Evolutionary conservation across 64 coral and sea anemone genomes (phyloP).

Genomic region (Hydrozoanthus tunicans): DNA sequence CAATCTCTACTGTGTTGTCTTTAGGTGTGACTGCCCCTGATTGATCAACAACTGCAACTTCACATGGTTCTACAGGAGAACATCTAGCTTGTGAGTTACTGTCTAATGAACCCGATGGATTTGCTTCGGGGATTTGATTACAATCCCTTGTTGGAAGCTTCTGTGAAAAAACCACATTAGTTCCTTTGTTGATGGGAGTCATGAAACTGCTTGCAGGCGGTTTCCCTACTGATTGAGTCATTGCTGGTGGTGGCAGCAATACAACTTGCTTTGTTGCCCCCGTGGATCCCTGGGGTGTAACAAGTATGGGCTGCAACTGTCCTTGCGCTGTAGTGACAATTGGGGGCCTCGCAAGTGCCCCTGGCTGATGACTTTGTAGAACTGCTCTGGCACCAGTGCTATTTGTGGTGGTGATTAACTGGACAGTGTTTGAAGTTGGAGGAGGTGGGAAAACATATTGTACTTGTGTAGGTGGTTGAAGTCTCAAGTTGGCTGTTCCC

Average conservation of each 20-base stretch:
- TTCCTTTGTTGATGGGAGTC: background rate
- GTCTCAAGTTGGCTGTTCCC: background rate
- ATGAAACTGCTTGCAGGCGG: too few species aligned
- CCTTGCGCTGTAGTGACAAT: background rate
- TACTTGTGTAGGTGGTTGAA: background rate
- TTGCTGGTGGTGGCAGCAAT: too few species aligned
- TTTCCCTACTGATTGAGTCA: background rate
- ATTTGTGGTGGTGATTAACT: background rate
- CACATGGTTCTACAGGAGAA: background rate
- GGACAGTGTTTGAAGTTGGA: background rate
- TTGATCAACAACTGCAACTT: background rate
- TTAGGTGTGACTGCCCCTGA: background rate
- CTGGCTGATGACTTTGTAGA: background rate
- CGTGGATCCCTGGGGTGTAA: background rate
- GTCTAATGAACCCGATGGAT: background rate
- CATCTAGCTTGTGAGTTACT: background rate
- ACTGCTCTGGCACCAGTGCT: background rate
- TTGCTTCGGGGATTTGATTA: background rate
- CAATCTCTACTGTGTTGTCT: background rate
- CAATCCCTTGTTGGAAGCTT: background rate
- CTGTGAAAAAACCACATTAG: background rate
- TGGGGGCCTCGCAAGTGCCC: background rate
- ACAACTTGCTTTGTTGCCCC: background rate
- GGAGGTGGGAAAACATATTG: background rate
- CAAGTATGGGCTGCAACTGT: background rate